Base-by-base conservation (phyloP, 1,140 invertebrate genomes). In the Drosophila yakuba region DNA sequence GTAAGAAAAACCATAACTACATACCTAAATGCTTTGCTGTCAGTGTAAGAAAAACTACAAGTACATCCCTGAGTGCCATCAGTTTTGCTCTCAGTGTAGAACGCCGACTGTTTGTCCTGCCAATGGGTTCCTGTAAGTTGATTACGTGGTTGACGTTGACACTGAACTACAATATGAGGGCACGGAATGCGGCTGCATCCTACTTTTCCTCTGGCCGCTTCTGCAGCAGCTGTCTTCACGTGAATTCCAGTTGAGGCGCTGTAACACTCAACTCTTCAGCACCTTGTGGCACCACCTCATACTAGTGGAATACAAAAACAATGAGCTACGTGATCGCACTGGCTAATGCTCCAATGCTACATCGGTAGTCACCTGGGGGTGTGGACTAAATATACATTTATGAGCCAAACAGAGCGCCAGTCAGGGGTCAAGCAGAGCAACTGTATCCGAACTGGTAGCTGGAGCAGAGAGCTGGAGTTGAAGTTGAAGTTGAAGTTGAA, bases 101-200 rank as follows among this genome's bases (percentile, higher is more conserved):
- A 14, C 28, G 38, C 47, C 15, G 25, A 66, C 45, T 67, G 47
- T 57, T 56, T 71, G 17, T 23, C 51, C 67, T 56, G 67, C 43
- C 67, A 56, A 59, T 77, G 74, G 74, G 63, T 85, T 50, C 52
- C 61, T 85, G 82, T 85, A 80, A 86, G 81, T 85, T 89, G 84
- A 88, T 88, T 88, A 88, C 84, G 83, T 88, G 83, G 83, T 88
- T 89, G 83, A 83, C 84, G 84, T 88, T 89, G 78, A 67, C 59
- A 80, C 54, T 85, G 75, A 75, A 74, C 67, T 88, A 78, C 83
- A 89, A 83, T 80, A 89, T 89, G 84, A 89, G 83, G 84, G 83
- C 83, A 78, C 67, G 78, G 67, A 68, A 66, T 88, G 74, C 58
- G 62, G 60, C 78, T 78, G 63, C 79, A 63, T 32, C 32, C 11